Percentiles rank a stretch among this genome's conserved stretches.
phyloP scores from a whole-genome alignment of 2,113 vertebrate genomes.

The Tursiops truncatus region DNA sequence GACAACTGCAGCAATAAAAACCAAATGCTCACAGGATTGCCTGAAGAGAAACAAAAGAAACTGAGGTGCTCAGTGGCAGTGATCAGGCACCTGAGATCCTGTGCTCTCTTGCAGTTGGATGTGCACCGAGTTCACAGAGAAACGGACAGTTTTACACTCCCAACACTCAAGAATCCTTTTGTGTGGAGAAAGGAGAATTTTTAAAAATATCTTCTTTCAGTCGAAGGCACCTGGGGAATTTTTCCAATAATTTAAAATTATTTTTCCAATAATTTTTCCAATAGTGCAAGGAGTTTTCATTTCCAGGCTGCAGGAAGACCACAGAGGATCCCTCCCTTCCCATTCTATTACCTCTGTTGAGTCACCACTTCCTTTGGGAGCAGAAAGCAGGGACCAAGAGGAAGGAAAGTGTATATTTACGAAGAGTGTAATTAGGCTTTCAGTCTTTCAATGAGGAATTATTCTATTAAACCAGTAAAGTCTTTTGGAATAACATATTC shows the following conservation, averaged over 20 bases:
- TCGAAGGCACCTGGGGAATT: neutral
- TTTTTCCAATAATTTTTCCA: neutral
- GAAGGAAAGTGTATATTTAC: neutral
- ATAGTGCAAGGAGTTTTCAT: neutral
- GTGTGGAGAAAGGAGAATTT: neutral
- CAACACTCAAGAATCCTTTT: neutral
- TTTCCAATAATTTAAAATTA: neutral
- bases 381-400: neutral
- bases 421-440: neutral
- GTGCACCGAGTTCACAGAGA: neutral
- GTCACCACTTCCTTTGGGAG: neutral
- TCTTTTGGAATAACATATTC: neutral
- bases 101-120: neutral
- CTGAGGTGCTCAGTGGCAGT: neutral
- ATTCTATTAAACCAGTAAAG: neutral
- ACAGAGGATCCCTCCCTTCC: neutral
- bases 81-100: neutral
- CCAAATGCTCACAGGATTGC: neutral
- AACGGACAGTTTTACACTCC: neutral
- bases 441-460: neutral
- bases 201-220: neutral
- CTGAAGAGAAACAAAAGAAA: conserved; percentile 29
- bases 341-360: neutral
- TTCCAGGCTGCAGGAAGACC: neutral
- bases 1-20: neutral